These are phyloP conservation scores for Spodoptera exigua DNA, from an alignment of 2,888 invertebrate species.

Conservation along the genomic window DNA sequence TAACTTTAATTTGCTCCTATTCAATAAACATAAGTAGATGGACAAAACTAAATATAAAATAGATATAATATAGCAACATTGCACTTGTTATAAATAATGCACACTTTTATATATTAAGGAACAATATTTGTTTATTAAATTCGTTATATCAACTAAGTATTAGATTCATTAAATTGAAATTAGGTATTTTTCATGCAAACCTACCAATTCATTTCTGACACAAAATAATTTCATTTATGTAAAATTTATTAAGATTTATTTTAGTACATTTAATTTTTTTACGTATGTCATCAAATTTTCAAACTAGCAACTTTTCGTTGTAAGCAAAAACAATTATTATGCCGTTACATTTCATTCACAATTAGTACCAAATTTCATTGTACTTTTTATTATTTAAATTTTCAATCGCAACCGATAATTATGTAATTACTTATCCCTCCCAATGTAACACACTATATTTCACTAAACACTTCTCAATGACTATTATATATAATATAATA, in stretches of 20 bases:
- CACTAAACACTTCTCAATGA: not conserved
- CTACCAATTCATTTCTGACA: not conserved
- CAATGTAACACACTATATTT: conserved; percentile 19
- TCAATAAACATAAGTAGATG: conserved; percentile 37
- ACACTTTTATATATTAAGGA: conserved; percentile 46
- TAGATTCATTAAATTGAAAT: not conserved
- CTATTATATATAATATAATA: too few species aligned
- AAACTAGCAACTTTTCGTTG: conserved; percentile 13
- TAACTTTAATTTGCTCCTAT: conserved; percentile 30
- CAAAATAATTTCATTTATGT: too few species aligned
- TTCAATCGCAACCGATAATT: not conserved
- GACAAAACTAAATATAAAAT: conserved; percentile 10
- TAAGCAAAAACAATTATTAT: conserved; percentile 4
- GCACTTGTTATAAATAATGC: conserved; percentile 51
- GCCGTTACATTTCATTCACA: conserved; percentile 5
- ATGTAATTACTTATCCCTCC: not conserved
- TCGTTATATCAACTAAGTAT: conserved; percentile 17
- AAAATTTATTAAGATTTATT: too few species aligned
- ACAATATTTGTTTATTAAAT: conserved; percentile 30
- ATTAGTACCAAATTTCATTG: conserved; percentile 27
- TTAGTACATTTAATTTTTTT: too few species aligned
- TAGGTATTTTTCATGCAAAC: not conserved
- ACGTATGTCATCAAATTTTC: too few species aligned
- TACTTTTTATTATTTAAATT: conserved; percentile 13
- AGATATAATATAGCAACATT: conserved; percentile 37